Evolutionary conservation across 2,797 vertebrate genomes (phyloP).

Genomic region (Novumbra hubbsi): DNA sequence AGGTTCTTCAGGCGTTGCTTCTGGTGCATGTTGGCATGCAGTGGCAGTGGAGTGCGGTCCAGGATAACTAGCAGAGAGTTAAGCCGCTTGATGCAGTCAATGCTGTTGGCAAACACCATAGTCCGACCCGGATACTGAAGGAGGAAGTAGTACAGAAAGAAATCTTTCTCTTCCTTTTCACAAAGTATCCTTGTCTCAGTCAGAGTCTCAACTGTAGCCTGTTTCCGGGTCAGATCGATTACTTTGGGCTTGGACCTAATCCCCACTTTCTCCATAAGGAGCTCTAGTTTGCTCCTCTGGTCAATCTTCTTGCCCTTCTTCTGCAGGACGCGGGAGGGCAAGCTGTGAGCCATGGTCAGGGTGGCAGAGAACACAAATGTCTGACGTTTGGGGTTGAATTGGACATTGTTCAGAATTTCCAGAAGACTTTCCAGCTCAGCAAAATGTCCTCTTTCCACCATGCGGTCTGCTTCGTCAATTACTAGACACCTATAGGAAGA

Average conservation of each 20-base stretch:
- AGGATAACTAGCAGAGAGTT: slow-evolving; percentile 86
- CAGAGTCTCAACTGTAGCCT: slow-evolving; percentile 91
- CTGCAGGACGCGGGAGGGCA: slow-evolving; percentile 82
- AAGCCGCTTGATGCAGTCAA: slow-evolving; percentile 95
- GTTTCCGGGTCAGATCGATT: slow-evolving; percentile 89
- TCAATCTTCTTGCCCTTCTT: slow-evolving; percentile 86
- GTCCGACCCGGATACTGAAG: slow-evolving; percentile 91
- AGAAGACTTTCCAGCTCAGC: slow-evolving; percentile 89
- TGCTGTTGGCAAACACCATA: slow-evolving; percentile 98
- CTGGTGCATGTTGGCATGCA: slow-evolving; percentile 99
- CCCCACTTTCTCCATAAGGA: slow-evolving; percentile 89
- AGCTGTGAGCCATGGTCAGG: slow-evolving; percentile 84
- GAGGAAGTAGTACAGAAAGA: slow-evolving; percentile 94
- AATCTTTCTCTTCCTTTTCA: slow-evolving; percentile 90
- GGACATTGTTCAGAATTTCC: slow-evolving; percentile 86
- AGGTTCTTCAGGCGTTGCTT: slow-evolving; percentile 96
- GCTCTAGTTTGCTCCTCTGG: slow-evolving; percentile 82
- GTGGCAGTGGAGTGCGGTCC: slow-evolving; percentile 81
- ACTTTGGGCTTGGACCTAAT: slow-evolving; percentile 91
- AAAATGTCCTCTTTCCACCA: slow-evolving; percentile 97
- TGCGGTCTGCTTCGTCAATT: slow-evolving; percentile 95
- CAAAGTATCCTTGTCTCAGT: slow-evolving; percentile 92
- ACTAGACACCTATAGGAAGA: slow-evolving; percentile 86
- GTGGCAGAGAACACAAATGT: slow-evolving; percentile 97
- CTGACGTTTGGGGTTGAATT: slow-evolving; percentile 87